Conservation (phyloP, 2,888 invertebrate genomes). For the Lamellibrachia columna region DNA sequence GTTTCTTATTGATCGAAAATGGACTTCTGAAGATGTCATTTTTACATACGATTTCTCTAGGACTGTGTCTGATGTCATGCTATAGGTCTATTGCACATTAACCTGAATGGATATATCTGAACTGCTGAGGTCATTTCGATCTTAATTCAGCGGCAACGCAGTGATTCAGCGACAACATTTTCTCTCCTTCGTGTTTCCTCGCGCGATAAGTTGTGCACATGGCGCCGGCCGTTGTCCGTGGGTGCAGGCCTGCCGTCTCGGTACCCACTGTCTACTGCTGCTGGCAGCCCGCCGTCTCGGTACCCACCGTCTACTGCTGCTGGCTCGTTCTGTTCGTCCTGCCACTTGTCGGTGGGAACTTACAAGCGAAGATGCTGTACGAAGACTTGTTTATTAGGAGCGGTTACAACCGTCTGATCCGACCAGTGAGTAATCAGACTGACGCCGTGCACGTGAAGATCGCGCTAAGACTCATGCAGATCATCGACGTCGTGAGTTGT, state of each 20-base stretch:
- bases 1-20: too few species aligned
- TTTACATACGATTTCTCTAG: too few species aligned
- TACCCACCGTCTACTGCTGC: background rate
- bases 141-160: too few species aligned
- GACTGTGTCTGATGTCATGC: too few species aligned
- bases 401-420: constrained; percentile 17
- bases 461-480: background rate
- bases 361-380: background rate
- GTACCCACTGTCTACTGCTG: background rate
- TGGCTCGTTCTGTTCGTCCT: background rate
- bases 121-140: too few species aligned
- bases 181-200: too few species aligned
- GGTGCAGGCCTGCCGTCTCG: background rate
- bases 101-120: too few species aligned
- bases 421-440: background rate
- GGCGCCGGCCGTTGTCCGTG: background rate
- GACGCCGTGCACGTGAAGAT: constrained; percentile 14
- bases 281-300: background rate
- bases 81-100: too few species aligned
- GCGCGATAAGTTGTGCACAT: too few species aligned
- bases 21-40: too few species aligned
- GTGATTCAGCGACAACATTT: too few species aligned
- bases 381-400: constrained; percentile 7
- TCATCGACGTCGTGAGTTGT: constrained; percentile 19
- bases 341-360: background rate